Percentiles rank a stretch among this genome's conserved stretches.
Evolutionary conservation across 2,113 vertebrate genomes (phyloP).

Genomic region (Brevimyrus niger): DNA sequence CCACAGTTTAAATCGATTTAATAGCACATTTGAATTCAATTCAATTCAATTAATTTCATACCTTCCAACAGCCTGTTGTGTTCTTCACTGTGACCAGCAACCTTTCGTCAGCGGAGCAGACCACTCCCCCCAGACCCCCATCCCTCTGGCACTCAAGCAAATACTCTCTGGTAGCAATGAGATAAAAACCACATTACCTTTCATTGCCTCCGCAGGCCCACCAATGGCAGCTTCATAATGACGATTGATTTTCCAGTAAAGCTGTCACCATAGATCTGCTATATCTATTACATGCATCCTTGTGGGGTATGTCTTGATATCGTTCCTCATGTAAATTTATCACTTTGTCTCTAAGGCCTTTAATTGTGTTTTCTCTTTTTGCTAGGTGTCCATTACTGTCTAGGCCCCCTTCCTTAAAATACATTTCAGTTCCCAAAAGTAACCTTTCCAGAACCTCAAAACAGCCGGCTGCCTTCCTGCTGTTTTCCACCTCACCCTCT

Average conservation of each 20-base stretch:
- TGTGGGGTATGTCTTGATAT: background rate
- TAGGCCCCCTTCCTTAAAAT: background rate
- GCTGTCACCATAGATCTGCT: background rate
- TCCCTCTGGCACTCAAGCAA: background rate
- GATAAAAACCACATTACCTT: background rate
- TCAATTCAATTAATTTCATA: too few species aligned
- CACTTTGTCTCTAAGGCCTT: background rate
- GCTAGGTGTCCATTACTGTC: background rate
- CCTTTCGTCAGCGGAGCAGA: background rate
- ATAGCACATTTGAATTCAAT: too few species aligned
- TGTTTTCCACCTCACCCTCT: background rate
- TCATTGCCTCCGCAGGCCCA: slow-evolving; percentile 31
- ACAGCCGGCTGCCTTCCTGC: background rate
- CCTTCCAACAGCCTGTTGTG: background rate
- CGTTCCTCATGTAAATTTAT: background rate
- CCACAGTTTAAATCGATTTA: background rate
- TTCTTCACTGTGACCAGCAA: background rate
- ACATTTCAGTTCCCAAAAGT: background rate
- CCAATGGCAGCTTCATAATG: background rate
- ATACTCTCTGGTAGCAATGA: background rate
- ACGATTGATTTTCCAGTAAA: slow-evolving; percentile 10
- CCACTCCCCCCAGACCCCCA: background rate
- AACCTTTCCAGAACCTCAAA: background rate
- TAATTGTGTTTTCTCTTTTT: background rate
- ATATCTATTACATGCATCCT: background rate